These are phyloP conservation scores for Varanus komodoensis DNA, from an alignment of 2,113 vertebrate species.

Conservation along the genomic window DNA sequence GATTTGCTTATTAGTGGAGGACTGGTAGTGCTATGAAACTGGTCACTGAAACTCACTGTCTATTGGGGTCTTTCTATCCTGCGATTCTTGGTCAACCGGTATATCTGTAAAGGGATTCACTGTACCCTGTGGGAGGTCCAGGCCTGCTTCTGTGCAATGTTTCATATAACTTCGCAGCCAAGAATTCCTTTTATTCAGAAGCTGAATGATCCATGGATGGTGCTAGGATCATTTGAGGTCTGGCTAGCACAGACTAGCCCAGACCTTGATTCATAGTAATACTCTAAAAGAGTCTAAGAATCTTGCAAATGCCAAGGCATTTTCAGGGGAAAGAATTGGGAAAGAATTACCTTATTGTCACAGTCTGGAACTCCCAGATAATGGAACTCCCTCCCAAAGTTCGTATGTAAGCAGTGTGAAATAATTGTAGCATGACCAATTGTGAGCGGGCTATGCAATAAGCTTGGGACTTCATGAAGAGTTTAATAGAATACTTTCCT, in stretches of 20 bases:
- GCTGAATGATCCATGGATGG: background rate
- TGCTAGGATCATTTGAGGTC: background rate
- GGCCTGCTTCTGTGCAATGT: conserved; percentile 30
- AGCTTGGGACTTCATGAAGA: too few species aligned
- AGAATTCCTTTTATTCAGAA: background rate
- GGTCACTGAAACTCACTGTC: background rate
- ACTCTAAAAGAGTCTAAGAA: background rate
- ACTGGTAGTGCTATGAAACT: background rate
- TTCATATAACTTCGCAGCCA: conserved; percentile 27
- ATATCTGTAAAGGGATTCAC: background rate
- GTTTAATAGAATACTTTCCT: too few species aligned
- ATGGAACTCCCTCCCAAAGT: background rate
- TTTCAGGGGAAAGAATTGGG: background rate
- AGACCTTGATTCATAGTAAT: background rate
- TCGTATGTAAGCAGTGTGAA: background rate
- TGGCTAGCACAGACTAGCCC: background rate
- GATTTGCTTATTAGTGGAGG: background rate
- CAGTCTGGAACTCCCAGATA: background rate
- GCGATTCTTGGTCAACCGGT: background rate
- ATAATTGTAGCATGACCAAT: background rate
- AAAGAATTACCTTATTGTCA: background rate
- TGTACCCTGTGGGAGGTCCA: too few species aligned
- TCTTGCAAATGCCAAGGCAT: background rate
- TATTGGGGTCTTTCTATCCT: background rate
- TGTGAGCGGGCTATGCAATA: background rate